Evolutionary conservation across 2,888 invertebrate genomes (phyloP), one percentile per base, ranked within the genome.

Genomic region (Smittia sp.): DNA sequence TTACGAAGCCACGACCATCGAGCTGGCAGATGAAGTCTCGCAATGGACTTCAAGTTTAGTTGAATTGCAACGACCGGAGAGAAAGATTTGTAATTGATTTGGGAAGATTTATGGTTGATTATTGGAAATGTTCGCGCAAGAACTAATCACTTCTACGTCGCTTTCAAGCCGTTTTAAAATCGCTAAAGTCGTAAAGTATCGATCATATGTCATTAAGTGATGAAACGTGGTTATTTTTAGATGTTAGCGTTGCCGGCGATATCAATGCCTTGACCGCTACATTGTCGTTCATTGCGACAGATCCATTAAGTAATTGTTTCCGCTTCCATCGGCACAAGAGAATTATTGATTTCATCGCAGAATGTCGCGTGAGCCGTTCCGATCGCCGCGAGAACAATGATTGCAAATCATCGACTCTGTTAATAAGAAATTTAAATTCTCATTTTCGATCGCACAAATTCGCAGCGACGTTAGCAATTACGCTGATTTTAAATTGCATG

Each of bases 401-500:
- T 32, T 32, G 32, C 32, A 46, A 46, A 46, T 46, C 52, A 15
- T 18, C 18, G 52, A 6, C n/a, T 15, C n/a, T 15, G 15, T 46
- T 46, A 15, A 58, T 58, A 11, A 18, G 4, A 58, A 58, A 58
- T 58, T 58, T 58, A 58, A 58, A 58, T 58, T 22, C 58, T 7
- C 58, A 58, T 58, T 58, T 58, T 58, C 24, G 22, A 22, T 3
- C 52, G 18, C 15, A 18, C 52, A 3, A 58, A 58, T 58, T 58
- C 4, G 18, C 3, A 3, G 6, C 46, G 15, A 2, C 6, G 46
- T 46, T 58, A 9, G 58, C 22, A 22, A 58, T 58, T 58, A 58
- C 24, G 58, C 9, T 9, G 58, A 7, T 58, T 9, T 13, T 1
- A 22, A 24, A 58, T 58, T 58, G 18, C 58, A 58, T 58, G 24